Percentiles rank a stretch among this genome's conserved stretches.
phyloP scores from a whole-genome alignment of 2,113 vertebrate species.

The Cisticola juncidis region DNA sequence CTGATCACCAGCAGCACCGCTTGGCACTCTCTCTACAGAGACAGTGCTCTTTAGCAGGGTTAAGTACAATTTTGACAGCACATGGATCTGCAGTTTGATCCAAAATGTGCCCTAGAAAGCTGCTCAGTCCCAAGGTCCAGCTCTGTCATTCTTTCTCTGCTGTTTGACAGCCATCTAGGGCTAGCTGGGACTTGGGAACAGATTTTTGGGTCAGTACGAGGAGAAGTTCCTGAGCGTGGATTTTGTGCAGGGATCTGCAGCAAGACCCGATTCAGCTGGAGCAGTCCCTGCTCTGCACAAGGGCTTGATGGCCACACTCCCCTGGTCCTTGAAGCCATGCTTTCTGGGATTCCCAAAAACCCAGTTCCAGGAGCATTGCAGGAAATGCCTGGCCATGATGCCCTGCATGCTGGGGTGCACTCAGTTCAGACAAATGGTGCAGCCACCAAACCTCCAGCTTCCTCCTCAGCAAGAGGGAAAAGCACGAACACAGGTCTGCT shows the following conservation, averaged over 20 bases:
- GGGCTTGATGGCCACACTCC: accelerated
- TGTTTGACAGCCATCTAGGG: neutral
- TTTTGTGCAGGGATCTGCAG: neutral
- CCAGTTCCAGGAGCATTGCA: accelerated
- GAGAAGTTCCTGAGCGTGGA: neutral
- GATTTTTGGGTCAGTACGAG: neutral
- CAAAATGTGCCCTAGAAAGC: neutral
- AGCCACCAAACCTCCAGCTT: neutral
- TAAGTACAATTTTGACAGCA: neutral
- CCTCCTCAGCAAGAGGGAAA: neutral
- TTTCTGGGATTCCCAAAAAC: neutral
- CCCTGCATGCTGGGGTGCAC: neutral
- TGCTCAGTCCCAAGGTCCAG: neutral
- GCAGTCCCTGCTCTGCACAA: accelerated
- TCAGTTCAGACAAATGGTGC: neutral
- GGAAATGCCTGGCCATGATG: neutral
- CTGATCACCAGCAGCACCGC: neutral
- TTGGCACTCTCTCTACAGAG: neutral
- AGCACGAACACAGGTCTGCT: accelerated
- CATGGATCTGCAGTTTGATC: neutral
- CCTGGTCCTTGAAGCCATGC: accelerated
- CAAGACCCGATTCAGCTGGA: neutral
- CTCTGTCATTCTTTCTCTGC: neutral
- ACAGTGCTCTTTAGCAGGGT: neutral
- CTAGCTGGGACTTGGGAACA: neutral